Evolutionary conservation across 2,113 vertebrate species (phyloP).

Genomic region (Cyphomyrus discorhynchus): DNA sequence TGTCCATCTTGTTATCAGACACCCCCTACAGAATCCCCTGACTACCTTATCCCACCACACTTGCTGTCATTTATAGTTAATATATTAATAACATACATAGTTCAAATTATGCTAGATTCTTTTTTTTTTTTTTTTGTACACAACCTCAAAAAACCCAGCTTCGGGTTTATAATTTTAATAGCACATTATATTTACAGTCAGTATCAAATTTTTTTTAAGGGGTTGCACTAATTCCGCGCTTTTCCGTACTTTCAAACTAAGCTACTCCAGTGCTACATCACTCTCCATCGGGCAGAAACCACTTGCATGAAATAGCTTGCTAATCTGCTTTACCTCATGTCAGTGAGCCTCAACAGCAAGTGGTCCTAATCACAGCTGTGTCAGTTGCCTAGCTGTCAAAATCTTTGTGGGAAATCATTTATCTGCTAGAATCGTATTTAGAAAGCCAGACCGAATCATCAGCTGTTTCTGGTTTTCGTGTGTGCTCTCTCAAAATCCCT

Average conservation of each 20-base stretch:
- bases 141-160: background rate
- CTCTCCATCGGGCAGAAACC: background rate
- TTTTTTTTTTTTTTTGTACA: background rate
- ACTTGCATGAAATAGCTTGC: background rate
- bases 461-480: background rate
- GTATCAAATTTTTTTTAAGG: background rate
- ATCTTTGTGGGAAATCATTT: background rate
- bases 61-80: background rate
- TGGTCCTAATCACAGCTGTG: background rate
- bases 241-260: background rate
- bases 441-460: background rate
- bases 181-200: background rate
- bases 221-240: background rate
- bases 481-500: background rate
- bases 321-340: background rate
- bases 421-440: background rate
- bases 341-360: background rate
- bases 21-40: background rate
- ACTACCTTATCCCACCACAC: background rate
- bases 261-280: background rate
- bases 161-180: background rate
- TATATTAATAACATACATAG: background rate
- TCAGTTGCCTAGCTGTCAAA: background rate
- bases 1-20: constrained; percentile 14
- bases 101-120: background rate